These are phyloP conservation scores for Istiophorus platypterus DNA, from an alignment of 2,113 vertebrate genomes.

Conservation along the genomic window DNA sequence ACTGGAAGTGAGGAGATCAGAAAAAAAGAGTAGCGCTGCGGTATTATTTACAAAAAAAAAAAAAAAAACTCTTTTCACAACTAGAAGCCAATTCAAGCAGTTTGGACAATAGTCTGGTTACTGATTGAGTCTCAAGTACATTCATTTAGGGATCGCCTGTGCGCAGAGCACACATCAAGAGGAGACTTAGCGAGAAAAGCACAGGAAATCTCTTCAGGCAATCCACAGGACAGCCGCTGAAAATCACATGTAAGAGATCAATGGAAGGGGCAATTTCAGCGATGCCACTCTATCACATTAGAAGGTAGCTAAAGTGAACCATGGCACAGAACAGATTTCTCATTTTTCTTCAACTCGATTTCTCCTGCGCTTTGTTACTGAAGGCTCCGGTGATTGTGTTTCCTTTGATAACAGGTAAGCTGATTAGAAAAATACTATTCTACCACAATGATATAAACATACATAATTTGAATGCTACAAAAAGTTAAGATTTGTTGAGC, in stretches of 20 bases:
- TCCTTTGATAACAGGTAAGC: not conserved
- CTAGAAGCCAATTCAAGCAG: constrained; percentile 1
- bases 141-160: constrained; percentile 21
- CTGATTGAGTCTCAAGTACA: constrained; percentile 17
- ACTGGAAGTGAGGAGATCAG: not conserved
- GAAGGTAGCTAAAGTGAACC: not conserved
- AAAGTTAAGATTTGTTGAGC: not conserved
- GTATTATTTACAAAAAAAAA: not conserved
- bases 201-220: not conserved
- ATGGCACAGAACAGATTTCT: constrained; percentile 4
- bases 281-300: constrained; percentile 21
- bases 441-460: not conserved
- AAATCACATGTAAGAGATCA: constrained; percentile 25
- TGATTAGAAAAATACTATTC: not conserved
- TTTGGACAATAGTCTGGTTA: not conserved
- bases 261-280: constrained; percentile 15
- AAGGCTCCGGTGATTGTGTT: not conserved
- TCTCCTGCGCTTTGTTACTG: not conserved
- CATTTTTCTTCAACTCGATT: constrained; percentile 10
- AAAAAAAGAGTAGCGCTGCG: not conserved
- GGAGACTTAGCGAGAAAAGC: not conserved
- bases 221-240: constrained; percentile 22
- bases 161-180: constrained; percentile 26
- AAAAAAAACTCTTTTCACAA: constrained; percentile 12
- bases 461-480: not conserved